Evolutionary conservation across 2,797 vertebrate species (phyloP).

Genomic region (Epinephelus coioides): DNA sequence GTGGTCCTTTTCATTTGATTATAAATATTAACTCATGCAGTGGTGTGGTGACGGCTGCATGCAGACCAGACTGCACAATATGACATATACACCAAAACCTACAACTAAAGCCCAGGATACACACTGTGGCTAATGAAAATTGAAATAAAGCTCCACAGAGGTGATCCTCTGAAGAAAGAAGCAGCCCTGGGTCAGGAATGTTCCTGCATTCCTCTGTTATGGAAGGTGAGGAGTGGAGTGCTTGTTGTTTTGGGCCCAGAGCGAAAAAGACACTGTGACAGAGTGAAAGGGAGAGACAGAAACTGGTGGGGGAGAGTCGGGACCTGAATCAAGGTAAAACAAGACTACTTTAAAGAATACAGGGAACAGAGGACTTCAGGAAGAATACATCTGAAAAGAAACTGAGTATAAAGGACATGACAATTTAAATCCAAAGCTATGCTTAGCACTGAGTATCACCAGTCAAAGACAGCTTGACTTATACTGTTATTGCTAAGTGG

Average conservation of each 20-base stretch:
- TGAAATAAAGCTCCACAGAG: constrained; percentile 54
- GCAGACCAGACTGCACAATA: not conserved
- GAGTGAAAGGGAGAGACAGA: not conserved
- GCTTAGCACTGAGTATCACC: not conserved
- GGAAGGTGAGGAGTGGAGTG: constrained; percentile 62
- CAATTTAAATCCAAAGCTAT: not conserved
- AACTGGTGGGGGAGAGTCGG: not conserved
- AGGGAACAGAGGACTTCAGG: not conserved
- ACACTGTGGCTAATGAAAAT: constrained; percentile 32
- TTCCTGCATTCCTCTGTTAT: constrained; percentile 73
- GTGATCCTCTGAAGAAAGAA: constrained; percentile 66
- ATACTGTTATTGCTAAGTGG: not conserved
- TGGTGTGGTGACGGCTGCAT: not conserved
- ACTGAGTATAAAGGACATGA: not conserved
- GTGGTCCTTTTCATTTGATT: not conserved
- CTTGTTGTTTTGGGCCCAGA: constrained; percentile 48
- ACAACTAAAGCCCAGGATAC: not conserved
- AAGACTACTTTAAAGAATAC: constrained; percentile 11
- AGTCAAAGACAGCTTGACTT: constrained; percentile 4
- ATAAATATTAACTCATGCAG: not conserved
- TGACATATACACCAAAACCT: not conserved
- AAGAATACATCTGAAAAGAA: not conserved
- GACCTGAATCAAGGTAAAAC: constrained; percentile 22
- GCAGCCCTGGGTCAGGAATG: constrained; percentile 75
- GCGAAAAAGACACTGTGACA: constrained; percentile 7